Base-by-base conservation (phyloP, 2,888 invertebrate genomes). In the Diaprepes abbreviatus region DNA sequence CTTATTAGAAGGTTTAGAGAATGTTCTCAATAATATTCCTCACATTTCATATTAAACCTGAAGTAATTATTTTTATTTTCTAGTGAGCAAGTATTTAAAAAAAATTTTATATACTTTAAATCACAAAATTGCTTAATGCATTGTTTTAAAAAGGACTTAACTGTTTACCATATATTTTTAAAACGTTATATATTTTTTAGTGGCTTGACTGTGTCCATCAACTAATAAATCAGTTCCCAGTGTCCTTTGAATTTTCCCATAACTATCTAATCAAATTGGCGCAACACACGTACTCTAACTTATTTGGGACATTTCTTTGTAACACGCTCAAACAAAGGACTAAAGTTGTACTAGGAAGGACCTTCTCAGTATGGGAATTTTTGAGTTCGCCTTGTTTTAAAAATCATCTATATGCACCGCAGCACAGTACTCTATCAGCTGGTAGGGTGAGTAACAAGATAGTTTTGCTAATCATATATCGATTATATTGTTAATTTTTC, bases 161-260 rank as follows among this genome's bases (percentile, higher is more conserved):
- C n/a, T n/a, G n/a, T n/a, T n/a, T n/a, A n/a, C n/a, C n/a, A n/a
- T n/a, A n/a, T n/a, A n/a, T n/a, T n/a, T n/a, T n/a, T n/a, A n/a
- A n/a, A n/a, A n/a, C n/a, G n/a, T n/a, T n/a, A n/a, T n/a, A n/a
- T 40, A 24, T 36, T 31, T 67, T 71, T 21, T 98, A 99, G 85
- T 99, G 97, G 96, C 87, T 99, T 40, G 98, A 98, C 84, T 94
- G 97, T 80, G 93, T 98, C 3, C 94, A 97, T 85, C 98, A 99
- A 85, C 88, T 97, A 74, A 88, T 92, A 79, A 82, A 87, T 70
- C 96, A 97, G 86, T 96, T 93, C 84, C 94, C 96, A 0, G 94
- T 94, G 84, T 92, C 93, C 82, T 99, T 99, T 86, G 95, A 98
- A 86, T 98, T 98, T 86, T 96, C 96, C 75, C 90, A 94, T 80